phyloP scores from a whole-genome alignment of 2,113 vertebrate species.

The Vidua chalybeata region DNA sequence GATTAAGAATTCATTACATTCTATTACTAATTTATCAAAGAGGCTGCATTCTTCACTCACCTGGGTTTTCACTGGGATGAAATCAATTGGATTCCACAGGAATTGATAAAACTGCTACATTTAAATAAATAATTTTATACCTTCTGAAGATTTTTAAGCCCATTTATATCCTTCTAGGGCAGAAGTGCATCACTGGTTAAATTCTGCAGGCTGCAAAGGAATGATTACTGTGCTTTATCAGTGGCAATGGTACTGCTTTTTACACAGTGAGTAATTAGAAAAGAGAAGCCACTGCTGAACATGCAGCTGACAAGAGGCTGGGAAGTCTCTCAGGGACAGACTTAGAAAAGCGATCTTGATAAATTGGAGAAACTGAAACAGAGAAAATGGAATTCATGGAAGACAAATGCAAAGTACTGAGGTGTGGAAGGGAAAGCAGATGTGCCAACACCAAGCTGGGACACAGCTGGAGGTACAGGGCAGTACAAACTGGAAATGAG shows the following conservation, averaged over 20 bases:
- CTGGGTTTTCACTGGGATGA: not conserved
- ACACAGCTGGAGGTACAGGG: not conserved
- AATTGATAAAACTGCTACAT: not conserved
- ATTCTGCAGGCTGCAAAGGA: not conserved
- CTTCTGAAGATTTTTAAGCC: not conserved
- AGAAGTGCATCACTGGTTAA: not conserved
- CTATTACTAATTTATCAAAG: slow-evolving; percentile 57
- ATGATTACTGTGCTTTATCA: not conserved
- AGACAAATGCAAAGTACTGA: not conserved
- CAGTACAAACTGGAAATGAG: rapidly evolving
- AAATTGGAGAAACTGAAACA: not conserved
- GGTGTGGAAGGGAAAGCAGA: not conserved
- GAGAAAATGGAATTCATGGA: not conserved
- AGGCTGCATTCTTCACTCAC: slow-evolving; percentile 13
- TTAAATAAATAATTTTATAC: slow-evolving; percentile 37
- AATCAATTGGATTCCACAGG: not conserved
- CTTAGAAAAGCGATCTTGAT: not conserved
- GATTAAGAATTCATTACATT: slow-evolving; percentile 25
- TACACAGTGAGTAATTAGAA: not conserved
- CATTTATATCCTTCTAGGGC: not conserved
- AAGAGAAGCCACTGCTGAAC: not conserved
- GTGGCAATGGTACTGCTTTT: not conserved
- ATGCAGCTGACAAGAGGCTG: not conserved
- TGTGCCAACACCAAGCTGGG: not conserved
- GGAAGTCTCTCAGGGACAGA: not conserved